phyloP scores from a whole-genome alignment of 2,113 vertebrate genomes.

The Dipodomys stephensi region DNA sequence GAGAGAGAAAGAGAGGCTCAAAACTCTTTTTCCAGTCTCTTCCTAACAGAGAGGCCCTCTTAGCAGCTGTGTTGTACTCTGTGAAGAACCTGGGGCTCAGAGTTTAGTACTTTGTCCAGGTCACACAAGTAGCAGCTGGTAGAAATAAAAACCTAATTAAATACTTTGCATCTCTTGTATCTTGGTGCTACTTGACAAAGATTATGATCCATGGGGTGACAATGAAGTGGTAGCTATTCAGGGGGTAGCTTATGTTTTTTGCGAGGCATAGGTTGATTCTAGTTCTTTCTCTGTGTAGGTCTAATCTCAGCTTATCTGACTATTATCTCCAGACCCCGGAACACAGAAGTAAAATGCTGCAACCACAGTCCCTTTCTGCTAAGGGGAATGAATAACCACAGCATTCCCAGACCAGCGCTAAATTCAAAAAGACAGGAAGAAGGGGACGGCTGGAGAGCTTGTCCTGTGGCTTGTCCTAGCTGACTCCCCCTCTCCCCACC shows the following conservation, averaged over 20 bases:
- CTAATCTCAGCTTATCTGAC: neutral
- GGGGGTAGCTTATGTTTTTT: neutral
- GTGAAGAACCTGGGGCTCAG: neutral
- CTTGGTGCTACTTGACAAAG: neutral
- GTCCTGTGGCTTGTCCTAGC: slow-evolving; percentile 34
- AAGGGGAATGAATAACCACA: neutral
- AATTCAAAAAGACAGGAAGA: slow-evolving; percentile 43
- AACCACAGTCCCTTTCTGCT: neutral
- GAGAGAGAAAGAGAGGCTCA: no score
- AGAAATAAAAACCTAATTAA: neutral
- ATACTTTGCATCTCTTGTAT: neutral
- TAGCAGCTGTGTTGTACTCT: neutral
- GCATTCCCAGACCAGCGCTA: neutral
- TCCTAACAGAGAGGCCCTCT: neutral
- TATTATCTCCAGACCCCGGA: neutral
- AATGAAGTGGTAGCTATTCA: neutral
- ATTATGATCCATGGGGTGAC: no score
- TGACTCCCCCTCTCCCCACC: neutral
- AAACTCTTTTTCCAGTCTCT: neutral
- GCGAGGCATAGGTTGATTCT: neutral
- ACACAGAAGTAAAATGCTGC: neutral
- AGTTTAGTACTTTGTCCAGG: neutral
- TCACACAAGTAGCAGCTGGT: neutral
- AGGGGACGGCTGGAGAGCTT: neutral
- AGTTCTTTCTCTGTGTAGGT: neutral